phyloP scores from a whole-genome alignment of 2,113 vertebrate genomes.

The Nycticorax nycticorax region DNA sequence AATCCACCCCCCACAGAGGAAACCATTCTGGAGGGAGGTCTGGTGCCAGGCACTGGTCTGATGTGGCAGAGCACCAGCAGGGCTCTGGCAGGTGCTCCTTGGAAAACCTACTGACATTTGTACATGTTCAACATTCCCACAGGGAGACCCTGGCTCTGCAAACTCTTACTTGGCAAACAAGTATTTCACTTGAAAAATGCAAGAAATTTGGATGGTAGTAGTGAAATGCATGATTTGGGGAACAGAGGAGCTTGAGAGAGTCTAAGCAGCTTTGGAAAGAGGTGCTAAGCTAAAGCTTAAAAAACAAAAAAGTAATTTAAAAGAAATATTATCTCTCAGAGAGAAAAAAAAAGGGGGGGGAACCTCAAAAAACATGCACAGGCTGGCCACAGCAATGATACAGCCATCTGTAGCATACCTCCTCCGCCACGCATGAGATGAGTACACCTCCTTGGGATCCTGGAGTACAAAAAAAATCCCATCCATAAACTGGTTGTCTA shows the following conservation, averaged over 20 bases:
- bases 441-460: background rate
- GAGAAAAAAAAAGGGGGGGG: background rate
- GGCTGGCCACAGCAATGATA: background rate
- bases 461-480: background rate
- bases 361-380: background rate
- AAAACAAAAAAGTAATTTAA: background rate
- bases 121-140: background rate
- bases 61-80: background rate
- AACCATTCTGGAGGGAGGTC: background rate
- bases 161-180: background rate
- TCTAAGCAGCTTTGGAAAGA: background rate
- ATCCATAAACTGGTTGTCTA: background rate
- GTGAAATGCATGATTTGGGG: background rate
- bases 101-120: background rate
- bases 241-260: background rate
- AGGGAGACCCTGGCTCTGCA: background rate
- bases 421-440: background rate
- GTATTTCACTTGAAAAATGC: background rate
- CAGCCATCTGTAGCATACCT: background rate
- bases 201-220: background rate
- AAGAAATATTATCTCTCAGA: background rate
- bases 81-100: background rate
- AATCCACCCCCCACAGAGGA: background rate
- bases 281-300: background rate
- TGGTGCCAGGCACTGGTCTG: background rate